phyloP scores from a whole-genome alignment of 1,140 invertebrate genomes.

The Temnothorax nylanderi region DNA sequence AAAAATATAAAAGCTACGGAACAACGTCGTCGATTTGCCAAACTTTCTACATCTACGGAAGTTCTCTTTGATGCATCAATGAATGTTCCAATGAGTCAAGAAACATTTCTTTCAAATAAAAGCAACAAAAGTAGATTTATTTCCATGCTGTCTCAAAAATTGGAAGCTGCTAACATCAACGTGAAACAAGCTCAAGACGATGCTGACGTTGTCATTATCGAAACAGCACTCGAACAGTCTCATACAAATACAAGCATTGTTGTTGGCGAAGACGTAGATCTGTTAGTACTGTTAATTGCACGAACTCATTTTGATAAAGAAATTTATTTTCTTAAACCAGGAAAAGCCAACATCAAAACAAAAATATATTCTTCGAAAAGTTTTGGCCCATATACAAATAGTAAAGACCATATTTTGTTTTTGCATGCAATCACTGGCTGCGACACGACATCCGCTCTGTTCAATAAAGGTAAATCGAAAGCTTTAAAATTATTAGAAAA shows the following conservation, averaged over 20 bases:
- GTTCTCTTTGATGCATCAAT: neutral
- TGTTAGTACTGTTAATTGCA: neutral
- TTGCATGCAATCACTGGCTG: no score
- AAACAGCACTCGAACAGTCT: neutral
- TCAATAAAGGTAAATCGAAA: no score
- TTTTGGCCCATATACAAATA: no score
- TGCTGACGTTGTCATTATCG: neutral
- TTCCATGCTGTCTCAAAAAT: neutral
- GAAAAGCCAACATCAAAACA: neutral
- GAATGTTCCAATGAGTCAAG: neutral
- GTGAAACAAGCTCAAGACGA: neutral
- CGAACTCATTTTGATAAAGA: neutral
- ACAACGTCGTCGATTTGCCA: slow-evolving; percentile 1
- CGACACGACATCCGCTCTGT: no score
- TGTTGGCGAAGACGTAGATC: neutral
- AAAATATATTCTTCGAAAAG: no score
- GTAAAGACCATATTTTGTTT: no score
- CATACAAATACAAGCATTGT: neutral
- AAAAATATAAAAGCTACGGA: slow-evolving; percentile 1
- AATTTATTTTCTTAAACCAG: neutral
- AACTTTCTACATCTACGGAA: neutral
- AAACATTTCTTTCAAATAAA: neutral
- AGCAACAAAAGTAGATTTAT: neutral
- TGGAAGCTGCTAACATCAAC: neutral
- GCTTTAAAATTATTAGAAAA: no score